Conservation (phyloP, 2,888 invertebrate genomes). For the Orthosia gothica region DNA sequence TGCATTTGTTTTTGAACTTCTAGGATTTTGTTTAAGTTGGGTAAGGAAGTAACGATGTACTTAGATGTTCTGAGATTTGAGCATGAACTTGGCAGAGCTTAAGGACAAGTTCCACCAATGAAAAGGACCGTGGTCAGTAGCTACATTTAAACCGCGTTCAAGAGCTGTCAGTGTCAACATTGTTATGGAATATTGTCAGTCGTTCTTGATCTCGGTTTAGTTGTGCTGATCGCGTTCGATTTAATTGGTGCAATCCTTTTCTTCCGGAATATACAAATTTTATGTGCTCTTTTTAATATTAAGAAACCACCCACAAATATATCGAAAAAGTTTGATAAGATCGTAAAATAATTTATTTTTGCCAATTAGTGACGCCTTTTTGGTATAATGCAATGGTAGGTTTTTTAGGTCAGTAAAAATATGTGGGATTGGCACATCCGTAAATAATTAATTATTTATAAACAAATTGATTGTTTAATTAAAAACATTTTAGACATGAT, state of each 20-base stretch:
- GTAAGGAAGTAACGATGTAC: not conserved
- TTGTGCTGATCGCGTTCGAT: no score
- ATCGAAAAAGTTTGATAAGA: not conserved
- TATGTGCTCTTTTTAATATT: not conserved
- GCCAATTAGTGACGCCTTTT: slow-evolving; percentile 28
- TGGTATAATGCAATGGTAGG: slow-evolving; percentile 1
- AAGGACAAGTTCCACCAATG: no score
- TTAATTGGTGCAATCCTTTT: not conserved
- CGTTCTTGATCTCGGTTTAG: no score
- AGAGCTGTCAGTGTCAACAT: no score
- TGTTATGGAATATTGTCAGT: no score
- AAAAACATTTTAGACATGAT: slow-evolving; percentile 29
- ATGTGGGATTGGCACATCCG: slow-evolving; percentile 40
- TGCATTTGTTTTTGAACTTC: slow-evolving; percentile 2
- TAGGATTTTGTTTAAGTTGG: slow-evolving; percentile 6
- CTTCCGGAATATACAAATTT: not conserved
- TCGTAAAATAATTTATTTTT: slow-evolving; percentile 15
- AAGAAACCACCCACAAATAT: not conserved
- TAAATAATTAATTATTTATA: slow-evolving; percentile 34
- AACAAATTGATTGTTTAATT: slow-evolving; percentile 37
- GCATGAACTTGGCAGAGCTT: not conserved
- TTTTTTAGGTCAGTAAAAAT: slow-evolving; percentile 21
- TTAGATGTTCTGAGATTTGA: not conserved
- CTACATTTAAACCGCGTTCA: no score
- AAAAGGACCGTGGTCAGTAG: no score